These are phyloP conservation scores for Arion vulgaris DNA, from an alignment of 1,140 invertebrate genomes.

Conservation along the genomic window DNA sequence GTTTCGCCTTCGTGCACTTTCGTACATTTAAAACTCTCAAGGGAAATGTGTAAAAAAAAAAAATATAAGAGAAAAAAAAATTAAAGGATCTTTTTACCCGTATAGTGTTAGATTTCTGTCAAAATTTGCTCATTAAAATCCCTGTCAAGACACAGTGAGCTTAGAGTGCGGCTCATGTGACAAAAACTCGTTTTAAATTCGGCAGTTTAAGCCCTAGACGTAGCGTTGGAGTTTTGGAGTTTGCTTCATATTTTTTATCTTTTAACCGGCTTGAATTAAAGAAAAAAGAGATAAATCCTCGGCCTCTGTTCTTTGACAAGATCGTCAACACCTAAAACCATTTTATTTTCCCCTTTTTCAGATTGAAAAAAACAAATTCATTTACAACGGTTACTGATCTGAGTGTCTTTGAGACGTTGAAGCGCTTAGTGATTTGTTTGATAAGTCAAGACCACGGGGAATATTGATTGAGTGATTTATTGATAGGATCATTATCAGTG, in stretches of 20 bases:
- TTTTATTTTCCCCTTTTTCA: not conserved
- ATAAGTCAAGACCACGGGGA: too few relatives aligned
- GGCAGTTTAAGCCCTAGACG: not conserved
- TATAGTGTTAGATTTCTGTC: not conserved
- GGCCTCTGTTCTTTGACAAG: not conserved
- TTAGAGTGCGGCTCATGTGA: not conserved
- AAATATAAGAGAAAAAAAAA: not conserved
- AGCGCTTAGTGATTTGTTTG: too few relatives aligned
- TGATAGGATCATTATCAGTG: too few relatives aligned
- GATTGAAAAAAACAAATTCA: too few relatives aligned
- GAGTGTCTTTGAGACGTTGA: too few relatives aligned
- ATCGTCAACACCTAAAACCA: not conserved
- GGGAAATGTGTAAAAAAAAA: not conserved
- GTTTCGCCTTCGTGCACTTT: not conserved
- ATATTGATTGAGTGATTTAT: too few relatives aligned
- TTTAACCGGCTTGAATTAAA: not conserved
- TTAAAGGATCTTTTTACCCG: not conserved
- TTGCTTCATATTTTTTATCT: not conserved
- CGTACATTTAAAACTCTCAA: not conserved
- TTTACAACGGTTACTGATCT: too few relatives aligned
- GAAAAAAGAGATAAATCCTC: not conserved
- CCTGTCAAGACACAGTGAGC: not conserved
- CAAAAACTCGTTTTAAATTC: conserved; percentile 7
- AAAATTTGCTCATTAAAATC: conserved; percentile 12
- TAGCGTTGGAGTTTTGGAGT: not conserved